Base-by-base conservation (phyloP, 2,888 invertebrate genomes). In the Orchestes rusci region DNA sequence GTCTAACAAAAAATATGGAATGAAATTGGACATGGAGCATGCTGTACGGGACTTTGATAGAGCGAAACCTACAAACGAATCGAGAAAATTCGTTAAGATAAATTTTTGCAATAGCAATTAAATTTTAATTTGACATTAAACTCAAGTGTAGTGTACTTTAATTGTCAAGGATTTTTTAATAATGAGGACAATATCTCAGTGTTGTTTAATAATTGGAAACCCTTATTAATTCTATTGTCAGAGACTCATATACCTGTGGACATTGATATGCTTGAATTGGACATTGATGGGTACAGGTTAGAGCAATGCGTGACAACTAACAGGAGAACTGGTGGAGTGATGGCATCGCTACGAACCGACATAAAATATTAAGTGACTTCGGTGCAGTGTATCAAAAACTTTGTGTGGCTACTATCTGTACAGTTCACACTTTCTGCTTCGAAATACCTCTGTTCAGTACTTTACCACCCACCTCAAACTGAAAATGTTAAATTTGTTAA, bases 401-500 rank as follows among this genome's bases (percentile, higher is more conserved):
- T n/a, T n/a, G n/a, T n/a, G n/a, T n/a, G n/a, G n/a, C 13, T n/a
- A 39, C 4, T 33, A 39, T 17, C 13, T n/a, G 31, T 29, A 33
- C 4, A 33, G 39, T 29, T 13, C 7, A 8, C 35, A 12, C 15
- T 37, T 34, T 10, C 4, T 40, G 12, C 33, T 35, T n/a, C n/a
- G 12, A 42, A 37, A 23, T 39, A 16, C 23, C 28, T 42, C 4
- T 39, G 12, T 38, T 23, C 42, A 17, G 42, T 39, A 23, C 20
- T 39, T 10, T 42, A 42, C 32, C 42, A 42, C 20, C 42, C 35
- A n/a, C 42, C 42, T 7, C 33, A 40, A 17, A 16, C 10, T 12
- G 20, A 37, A 40, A 35, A 40, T 40, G 40, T 23, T 7, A 37
- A 35, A 16, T 40, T 40, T 40, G 10, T 40, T n/a, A 34, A 40